Evolutionary conservation across 2,888 invertebrate genomes (phyloP), one percentile per base, ranked within the genome.

Genomic region (Agrochola circellaris): DNA sequence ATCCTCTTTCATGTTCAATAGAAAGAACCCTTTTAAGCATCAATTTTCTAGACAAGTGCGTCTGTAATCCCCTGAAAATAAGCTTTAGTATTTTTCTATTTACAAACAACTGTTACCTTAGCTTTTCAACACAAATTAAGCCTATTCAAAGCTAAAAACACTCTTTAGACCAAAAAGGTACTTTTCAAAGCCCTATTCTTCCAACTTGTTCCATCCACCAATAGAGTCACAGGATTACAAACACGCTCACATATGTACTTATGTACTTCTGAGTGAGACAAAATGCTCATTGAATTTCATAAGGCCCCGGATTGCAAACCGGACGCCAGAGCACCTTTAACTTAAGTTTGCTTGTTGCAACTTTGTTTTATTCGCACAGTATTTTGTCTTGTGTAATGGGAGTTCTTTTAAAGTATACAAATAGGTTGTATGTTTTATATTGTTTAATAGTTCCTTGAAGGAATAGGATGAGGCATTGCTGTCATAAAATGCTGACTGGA

Each of bases 251-350:
- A 89, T 87, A 89, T 88, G 90, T 90, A 90, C 70, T 87, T 88
- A 89, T 87, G 91, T 90, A 90, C 67, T 84, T 80, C 81, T 75
- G 83, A 87, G 89, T 87, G 89, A 92, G 92, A 94, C 94, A 94
- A 94, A 93, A 92, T 92, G 93, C 94, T 94, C 95, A 94, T 94
- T 94, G 95, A 94, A 94, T 95, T 95, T 94, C 94, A 94, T 95
- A 94, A 93, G 93, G 89, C 73, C 9, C 87, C 66, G 87, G 91
- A 89, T 90, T 89, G 89, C 86, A 81, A 78, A 75, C 82, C 80
- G 86, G 86, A 85, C 87, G 80, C 79, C 78, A 78, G 82, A 73
- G 71, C 78, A 84, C 82, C 73, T 87, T 78, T 68, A 74, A 69
- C 86, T 81, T 75, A 9, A 54, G 76, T 65, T 75, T 15, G 73